phyloP scores from a whole-genome alignment of 2,888 invertebrate species.

The Lycia hirtaria region DNA sequence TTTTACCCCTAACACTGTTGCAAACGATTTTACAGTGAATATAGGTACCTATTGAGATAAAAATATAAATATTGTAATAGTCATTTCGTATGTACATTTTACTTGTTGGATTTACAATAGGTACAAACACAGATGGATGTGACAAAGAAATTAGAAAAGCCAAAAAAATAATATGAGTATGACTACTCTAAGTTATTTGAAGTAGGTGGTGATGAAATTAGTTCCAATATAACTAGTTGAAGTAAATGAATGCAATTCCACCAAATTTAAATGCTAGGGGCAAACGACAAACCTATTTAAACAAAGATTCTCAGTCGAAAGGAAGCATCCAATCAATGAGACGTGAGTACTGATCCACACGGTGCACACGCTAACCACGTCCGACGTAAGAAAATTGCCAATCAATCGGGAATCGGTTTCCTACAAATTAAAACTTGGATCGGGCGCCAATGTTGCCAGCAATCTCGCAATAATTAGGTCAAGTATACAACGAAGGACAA shows the following conservation, averaged over 20 bases:
- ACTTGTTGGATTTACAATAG: no score
- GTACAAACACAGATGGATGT: no score
- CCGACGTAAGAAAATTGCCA: conserved; percentile 52
- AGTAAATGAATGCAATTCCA: not conserved
- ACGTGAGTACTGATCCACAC: conserved; percentile 36
- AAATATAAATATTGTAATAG: no score
- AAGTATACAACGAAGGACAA: conserved; percentile 73
- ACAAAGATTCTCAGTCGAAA: conserved; percentile 1
- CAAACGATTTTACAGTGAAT: no score
- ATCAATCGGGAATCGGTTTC: conserved; percentile 62
- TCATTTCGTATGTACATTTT: no score
- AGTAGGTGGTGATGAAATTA: not conserved
- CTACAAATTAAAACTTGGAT: conserved; percentile 61
- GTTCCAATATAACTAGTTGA: not conserved
- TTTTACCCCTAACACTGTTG: no score
- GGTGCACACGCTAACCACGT: conserved; percentile 41
- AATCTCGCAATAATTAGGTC: conserved; percentile 71
- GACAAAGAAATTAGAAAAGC: no score
- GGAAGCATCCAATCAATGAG: conserved; percentile 28
- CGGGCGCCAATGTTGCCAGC: conserved; percentile 58
- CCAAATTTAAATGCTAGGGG: not conserved
- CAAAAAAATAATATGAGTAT: no score
- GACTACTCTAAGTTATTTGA: no score
- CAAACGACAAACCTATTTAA: not conserved
- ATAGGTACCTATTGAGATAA: no score